Base-by-base conservation (phyloP, 2,113 vertebrate genomes). In the Plecturocebus donacophilus region DNA sequence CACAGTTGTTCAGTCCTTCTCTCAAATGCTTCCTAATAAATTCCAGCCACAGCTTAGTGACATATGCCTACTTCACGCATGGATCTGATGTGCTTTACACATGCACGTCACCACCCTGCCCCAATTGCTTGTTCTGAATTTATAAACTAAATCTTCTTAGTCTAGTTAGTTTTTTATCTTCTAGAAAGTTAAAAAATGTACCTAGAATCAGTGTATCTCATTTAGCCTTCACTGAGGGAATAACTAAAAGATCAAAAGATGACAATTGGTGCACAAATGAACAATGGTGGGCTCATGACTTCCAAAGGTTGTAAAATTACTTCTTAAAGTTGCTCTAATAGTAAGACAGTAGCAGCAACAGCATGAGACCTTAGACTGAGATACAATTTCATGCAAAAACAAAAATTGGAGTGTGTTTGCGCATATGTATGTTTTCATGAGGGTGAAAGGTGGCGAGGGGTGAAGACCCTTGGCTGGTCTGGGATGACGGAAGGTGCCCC, bases 311-410 rank as follows among this genome's bases (percentile, higher is more conserved):
- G 91, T 95, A 97, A 98, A 98, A 98, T 98, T 96, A 98, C 97
- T 98, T 98, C 98, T 98, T 96, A 97, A 98, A 20, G 94, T 98
- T 98, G 98, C 98, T 98, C 94, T 98, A 98, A 97, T 38, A 98
- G 97, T 97, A 97, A 98, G 98, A 98, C 98, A 96, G 98, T 93
- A 98, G 98, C 98, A 98, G 98, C 98, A 98, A 98, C 98, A 98
- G 98, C 98, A 91, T 98, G 98, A 98, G 98, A 98, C 98, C 97
- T 71, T 79, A 98, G 97, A 98, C 93, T 95, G 98, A 98, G 96
- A 98, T 97, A 98, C 5, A 98, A 98, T 90, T 96, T 99, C 99
- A 99, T 99, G 99, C 99, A 99, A 98, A 99, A 98, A 97, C 98
- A 97, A 97, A 98, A 98, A 77, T 58, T 56, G 82, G 91, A 89